A percentile compares a stretch with the other conserved stretches of the same genome.
These are phyloP conservation scores for Smittia aterrima DNA, from an alignment of 2,888 invertebrate species.

Conservation along the genomic window DNA sequence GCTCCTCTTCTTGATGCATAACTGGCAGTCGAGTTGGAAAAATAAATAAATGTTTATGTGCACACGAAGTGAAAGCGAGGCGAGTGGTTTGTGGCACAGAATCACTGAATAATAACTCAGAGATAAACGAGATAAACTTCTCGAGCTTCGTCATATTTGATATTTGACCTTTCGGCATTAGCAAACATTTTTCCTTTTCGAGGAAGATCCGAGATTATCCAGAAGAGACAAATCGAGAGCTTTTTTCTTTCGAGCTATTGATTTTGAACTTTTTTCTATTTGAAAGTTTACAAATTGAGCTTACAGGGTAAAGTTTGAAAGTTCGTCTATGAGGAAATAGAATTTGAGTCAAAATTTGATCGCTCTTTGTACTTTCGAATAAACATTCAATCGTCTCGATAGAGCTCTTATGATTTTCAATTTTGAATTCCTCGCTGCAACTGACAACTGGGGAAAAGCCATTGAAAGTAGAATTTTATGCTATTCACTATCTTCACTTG, in stretches of 20 bases:
- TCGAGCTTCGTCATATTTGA: constrained; percentile 17
- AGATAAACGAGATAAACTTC: constrained; percentile 33
- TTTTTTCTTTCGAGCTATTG: no score
- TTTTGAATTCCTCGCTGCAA: neutral
- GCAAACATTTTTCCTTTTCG: neutral
- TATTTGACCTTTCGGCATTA: constrained; percentile 22
- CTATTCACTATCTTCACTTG: no score
- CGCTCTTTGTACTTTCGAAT: neutral
- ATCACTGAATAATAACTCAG: constrained; percentile 20
- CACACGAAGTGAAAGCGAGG: neutral
- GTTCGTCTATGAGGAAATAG: no score
- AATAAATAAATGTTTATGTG: constrained; percentile 21
- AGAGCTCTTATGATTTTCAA: neutral
- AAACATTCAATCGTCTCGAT: neutral
- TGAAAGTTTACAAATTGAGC: no score
- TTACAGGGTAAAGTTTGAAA: no score
- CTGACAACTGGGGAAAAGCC: neutral
- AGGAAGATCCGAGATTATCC: neutral
- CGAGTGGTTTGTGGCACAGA: neutral
- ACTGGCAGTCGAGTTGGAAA: constrained; percentile 27
- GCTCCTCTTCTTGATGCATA: neutral
- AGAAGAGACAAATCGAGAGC: no score
- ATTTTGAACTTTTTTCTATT: no score
- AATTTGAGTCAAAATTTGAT: no score
- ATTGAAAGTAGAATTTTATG: no score